Conservation (phyloP, 1,140 invertebrate genomes). For the Ceratina calcarata region DNA sequence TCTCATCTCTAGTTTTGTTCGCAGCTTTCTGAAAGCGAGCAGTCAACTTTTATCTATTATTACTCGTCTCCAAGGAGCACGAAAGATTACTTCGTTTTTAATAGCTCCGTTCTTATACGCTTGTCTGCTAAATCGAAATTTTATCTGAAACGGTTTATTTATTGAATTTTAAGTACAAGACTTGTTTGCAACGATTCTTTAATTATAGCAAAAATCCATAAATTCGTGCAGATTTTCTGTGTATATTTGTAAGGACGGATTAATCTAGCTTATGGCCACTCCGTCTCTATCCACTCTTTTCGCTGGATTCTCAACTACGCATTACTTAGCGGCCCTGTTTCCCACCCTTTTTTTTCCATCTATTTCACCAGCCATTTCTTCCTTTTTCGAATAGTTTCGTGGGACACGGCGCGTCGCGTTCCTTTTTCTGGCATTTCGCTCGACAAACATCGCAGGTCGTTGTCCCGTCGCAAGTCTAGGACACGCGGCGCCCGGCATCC, state of each 20-base stretch:
- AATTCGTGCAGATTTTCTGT: too few relatives aligned
- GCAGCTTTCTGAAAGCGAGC: background rate
- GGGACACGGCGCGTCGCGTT: background rate
- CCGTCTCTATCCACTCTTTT: background rate
- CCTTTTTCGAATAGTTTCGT: slow-evolving; percentile 28
- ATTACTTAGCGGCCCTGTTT: background rate
- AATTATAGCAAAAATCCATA: too few relatives aligned
- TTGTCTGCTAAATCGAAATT: background rate
- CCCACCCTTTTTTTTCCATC: background rate
- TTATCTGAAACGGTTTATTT: background rate
- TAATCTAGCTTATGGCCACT: slow-evolving; percentile 29
- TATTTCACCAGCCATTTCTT: background rate
- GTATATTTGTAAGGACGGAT: background rate
- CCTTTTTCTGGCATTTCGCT: slow-evolving; percentile 51
- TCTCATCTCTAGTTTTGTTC: background rate
- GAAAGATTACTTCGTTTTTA: slow-evolving; percentile 4
- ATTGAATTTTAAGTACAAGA: background rate
- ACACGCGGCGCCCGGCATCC: slow-evolving; percentile 58
- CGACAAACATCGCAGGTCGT: slow-evolving; percentile 62
- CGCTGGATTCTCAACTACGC: background rate
- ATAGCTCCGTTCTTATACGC: background rate
- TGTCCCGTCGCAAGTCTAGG: slow-evolving; percentile 62
- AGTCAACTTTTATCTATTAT: slow-evolving; percentile 8
- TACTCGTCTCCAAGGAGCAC: background rate
- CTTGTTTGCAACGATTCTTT: too few relatives aligned